Evolutionary conservation across 2,888 invertebrate genomes (phyloP).

Genomic region (Coleophora flavipennella): DNA sequence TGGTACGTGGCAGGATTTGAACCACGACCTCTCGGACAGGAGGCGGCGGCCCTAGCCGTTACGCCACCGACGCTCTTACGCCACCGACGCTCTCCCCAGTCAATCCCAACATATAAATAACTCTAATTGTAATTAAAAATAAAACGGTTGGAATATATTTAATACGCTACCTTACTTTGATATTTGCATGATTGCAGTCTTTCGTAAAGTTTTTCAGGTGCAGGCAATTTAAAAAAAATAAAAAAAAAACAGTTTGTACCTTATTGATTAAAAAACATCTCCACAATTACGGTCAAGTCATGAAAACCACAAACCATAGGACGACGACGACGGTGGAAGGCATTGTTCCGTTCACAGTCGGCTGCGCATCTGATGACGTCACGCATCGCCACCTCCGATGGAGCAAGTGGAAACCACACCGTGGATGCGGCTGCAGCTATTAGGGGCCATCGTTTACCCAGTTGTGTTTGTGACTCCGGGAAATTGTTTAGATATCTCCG

Average conservation of each 20-base stretch:
- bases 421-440: neutral
- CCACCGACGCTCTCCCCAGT: no score
- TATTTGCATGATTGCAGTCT: no score
- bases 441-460: no score
- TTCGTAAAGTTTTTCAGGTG: no score
- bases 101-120: no score
- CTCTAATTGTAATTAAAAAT: no score
- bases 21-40: no score
- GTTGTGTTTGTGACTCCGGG: neutral
- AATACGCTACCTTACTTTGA: no score
- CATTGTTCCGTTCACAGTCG: constrained; percentile 56
- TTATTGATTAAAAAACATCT: neutral
- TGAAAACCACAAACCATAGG: constrained; percentile 27
- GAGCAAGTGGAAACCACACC: constrained; percentile 31
- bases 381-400: constrained; percentile 51
- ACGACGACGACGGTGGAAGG: constrained; percentile 17
- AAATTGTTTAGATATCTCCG: constrained; percentile 1
- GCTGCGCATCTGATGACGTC: constrained; percentile 56
- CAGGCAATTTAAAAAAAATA: neutral
- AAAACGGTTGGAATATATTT: no score
- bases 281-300: constrained; percentile 4
- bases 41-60: no score
- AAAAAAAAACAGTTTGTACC: neutral
- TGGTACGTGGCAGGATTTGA: no score
- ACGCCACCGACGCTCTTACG: no score